Base-by-base conservation (phyloP, 2,113 vertebrate genomes). In the Elgaria multicarinata region DNA sequence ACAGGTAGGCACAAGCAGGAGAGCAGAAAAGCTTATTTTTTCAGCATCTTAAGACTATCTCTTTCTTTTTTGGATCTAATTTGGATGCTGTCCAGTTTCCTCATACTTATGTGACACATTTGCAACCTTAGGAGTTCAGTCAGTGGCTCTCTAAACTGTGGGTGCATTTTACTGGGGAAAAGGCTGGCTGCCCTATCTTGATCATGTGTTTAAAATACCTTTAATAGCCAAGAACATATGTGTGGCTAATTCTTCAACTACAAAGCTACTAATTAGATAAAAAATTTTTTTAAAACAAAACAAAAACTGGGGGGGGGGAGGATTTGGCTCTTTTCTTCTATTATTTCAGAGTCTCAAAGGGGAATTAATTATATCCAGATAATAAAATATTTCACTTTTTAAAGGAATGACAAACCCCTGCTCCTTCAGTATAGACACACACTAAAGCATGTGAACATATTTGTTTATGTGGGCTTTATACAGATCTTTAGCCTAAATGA, bases 391-490 rank as follows among this genome's bases (percentile, higher is more conserved):
- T 26, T 79, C 3, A 5, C 2, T 22, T 87, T 77, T 46, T n/a
- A 67, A 87, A 87, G 92, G 82, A 94, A 88, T 83, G 86, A 90
- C 85, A 72, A 39, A 87, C 76, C 0, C 46, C 86, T 95, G 80
- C 87, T 80, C 79, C 90, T 93, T 80, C 77, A 88, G 85, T 92
- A 55, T 10, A 88, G 89, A 90, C 91, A 88, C 42, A 69, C 62
- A 90, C 0, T 0, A 55, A 86, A n/a, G 8, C 69, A 89, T 91
- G 75, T 83, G 83, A 86, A 90, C 55, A 88, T 4, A 74, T 44
- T 89, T 86, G 66, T 90, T 95, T 91, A 88, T 92, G 83, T 89
- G 14, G 67, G 44, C 55, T 92, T 85, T 93, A 91, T 91, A 91
- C 92, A 92, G 87, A 92, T 78, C 86, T 92, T 2, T 83, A 82